Conservation (phyloP, 2,888 invertebrate species). For the Oxyteleia sp. region DNA sequence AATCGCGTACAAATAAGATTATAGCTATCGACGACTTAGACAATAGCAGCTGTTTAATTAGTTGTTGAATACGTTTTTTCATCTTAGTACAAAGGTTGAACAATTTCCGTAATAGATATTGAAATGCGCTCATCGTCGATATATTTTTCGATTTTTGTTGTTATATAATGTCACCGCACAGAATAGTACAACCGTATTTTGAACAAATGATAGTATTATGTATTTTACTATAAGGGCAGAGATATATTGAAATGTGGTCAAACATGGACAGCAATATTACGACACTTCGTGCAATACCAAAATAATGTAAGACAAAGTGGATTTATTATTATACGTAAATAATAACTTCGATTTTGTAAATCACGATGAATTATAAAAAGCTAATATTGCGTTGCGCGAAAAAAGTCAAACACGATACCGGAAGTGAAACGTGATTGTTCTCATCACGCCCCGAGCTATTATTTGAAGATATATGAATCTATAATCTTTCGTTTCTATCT, state of each 20-base stretch:
- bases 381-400: too few species aligned
- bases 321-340: too few species aligned
- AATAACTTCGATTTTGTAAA: too few species aligned
- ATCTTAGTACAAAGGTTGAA: conserved; percentile 34
- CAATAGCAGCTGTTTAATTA: conserved; percentile 18
- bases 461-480: conserved; percentile 52
- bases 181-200: too few species aligned
- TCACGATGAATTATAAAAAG: too few species aligned
- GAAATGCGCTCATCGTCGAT: not conserved
- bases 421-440: conserved; percentile 30
- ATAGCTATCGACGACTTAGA: not conserved
- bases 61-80: not conserved
- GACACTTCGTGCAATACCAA: too few species aligned
- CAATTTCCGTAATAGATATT: not conserved
- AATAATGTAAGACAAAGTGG: too few species aligned
- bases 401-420: conserved; percentile 21
- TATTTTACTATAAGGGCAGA: too few species aligned
- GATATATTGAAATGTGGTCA: too few species aligned
- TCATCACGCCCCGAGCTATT: conserved; percentile 45
- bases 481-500: conserved; percentile 33
- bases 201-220: too few species aligned
- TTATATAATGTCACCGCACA: too few species aligned
- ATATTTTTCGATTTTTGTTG: not conserved
- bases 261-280: too few species aligned
- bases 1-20: conserved; percentile 30